Base-by-base conservation (phyloP, 2,888 invertebrate species). In the Lissonota sp. region DNA sequence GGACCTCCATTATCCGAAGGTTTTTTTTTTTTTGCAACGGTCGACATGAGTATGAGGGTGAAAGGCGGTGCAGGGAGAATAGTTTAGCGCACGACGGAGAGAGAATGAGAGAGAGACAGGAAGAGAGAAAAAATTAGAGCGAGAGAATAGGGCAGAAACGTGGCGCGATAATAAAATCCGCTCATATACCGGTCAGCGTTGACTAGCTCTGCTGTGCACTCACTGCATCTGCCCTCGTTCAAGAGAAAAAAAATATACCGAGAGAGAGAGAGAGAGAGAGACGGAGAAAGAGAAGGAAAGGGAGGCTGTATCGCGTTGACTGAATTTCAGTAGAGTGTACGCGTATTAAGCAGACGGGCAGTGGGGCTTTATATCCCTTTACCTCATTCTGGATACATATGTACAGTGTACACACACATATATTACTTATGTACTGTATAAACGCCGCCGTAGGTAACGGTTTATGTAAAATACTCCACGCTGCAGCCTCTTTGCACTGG, bases 1-100 rank as follows among this genome's bases (percentile, higher is more conserved):
- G 72, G 69, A 55, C 66, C 46, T 55, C 76, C 78, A 75, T 79
- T 83, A 79, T 77, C 73, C 57, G 46, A 69, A 72, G 58, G 5
- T 79, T 66, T 70, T 71, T 79, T 66, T 70, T 71, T 80, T 81
- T 83, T 83, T 74, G 58, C 74, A 74, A 57, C 42, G 58, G 70
- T 55, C 40, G 57, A 74, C 57, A 66, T 1, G 72, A 26, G 37
- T 7, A 53, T 62, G 12, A 8, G 14, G 37, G 44, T 26, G 39
- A 72, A 69, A 44, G 66, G 40, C 51, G 40, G 72, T 26, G 55
- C 69, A 53, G 51, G 67, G 46, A 51, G 71, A 49, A 8, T 72
- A 58, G 64, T 64, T 74, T 55, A 55, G 71, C 62, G 46, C 37
- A 63, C 14, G 39, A 14, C 44, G 39, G 58, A 49, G 44, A 26